Evolutionary conservation across 2,888 invertebrate species (phyloP).

Genomic region (Endotricha flammealis): DNA sequence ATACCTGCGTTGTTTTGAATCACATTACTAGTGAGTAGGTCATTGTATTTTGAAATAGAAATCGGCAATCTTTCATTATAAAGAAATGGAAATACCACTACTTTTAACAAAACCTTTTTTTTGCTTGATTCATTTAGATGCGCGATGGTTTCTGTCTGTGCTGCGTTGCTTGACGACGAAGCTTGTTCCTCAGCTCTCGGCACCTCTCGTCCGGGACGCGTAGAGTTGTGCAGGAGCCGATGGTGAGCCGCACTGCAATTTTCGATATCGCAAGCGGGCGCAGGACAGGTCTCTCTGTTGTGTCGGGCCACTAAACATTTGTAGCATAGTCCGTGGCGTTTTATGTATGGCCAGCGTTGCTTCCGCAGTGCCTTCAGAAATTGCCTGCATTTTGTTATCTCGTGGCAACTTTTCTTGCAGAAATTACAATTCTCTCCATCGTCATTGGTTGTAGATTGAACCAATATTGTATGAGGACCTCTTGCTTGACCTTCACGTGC

Average conservation of each 20-base stretch:
- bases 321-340: conserved; percentile 17
- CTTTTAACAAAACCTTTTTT: too few relatives aligned
- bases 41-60: too few relatives aligned
- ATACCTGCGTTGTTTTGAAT: too few relatives aligned
- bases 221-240: conserved; percentile 8
- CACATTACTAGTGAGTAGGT: too few relatives aligned
- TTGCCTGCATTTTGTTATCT: conserved; percentile 16
- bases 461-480: conserved; percentile 15
- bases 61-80: too few relatives aligned
- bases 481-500: conserved; percentile 1
- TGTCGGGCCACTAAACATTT: conserved; percentile 21
- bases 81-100: too few relatives aligned
- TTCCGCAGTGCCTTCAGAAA: conserved; percentile 21
- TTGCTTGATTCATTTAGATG: too few relatives aligned
- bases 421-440: conserved; percentile 16
- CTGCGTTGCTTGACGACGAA: too few relatives aligned
- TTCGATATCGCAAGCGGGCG: conserved; percentile 19
- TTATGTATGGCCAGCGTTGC: conserved; percentile 17
- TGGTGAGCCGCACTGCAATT: conserved; percentile 7
- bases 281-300: too few relatives aligned
- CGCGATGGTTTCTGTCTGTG: too few relatives aligned
- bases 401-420: conserved; percentile 15
- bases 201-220: too few relatives aligned
- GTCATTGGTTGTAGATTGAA: conserved; percentile 11
- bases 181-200: too few relatives aligned